A percentile compares a stretch with the other conserved stretches of the same genome.
Evolutionary conservation across 2,888 invertebrate species (phyloP).

Genomic region (Orthosia gothica): DNA sequence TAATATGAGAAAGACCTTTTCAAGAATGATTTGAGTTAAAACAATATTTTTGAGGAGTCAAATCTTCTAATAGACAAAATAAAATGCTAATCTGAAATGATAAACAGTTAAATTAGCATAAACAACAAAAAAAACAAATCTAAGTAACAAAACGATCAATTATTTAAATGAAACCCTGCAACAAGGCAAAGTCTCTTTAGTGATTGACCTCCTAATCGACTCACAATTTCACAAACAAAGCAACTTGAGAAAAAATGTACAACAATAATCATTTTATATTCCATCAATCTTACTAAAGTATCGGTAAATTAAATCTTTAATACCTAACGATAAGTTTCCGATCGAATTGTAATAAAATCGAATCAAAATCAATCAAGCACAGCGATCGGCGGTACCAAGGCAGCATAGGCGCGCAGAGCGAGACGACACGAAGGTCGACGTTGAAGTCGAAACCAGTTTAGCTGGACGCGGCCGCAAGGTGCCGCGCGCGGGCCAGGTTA

Average conservation of each 20-base stretch:
- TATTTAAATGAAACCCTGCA: background rate
- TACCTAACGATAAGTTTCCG: conserved; percentile 64
- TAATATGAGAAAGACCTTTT: background rate
- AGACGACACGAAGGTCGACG: conserved; percentile 86
- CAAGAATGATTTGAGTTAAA: background rate
- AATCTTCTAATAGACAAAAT: background rate
- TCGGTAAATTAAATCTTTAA: conserved; percentile 3
- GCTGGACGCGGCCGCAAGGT: conserved; percentile 87
- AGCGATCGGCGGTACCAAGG: conserved; percentile 85
- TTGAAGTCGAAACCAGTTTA: conserved; percentile 87
- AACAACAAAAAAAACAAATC: background rate
- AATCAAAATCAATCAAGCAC: conserved; percentile 84
- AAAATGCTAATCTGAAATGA: background rate
- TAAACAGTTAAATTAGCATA: background rate
- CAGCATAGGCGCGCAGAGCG: conserved; percentile 83
- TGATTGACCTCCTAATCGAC: background rate
- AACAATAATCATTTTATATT: conserved; percentile 1
- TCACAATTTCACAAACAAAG: background rate
- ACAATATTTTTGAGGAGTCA: background rate
- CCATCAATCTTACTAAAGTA: conserved; percentile 29
- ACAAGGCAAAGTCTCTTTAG: background rate
- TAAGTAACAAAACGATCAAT: background rate
- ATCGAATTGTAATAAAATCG: conserved; percentile 74
- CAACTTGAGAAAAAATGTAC: background rate
- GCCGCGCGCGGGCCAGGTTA: conserved; percentile 87